Evolutionary conservation across 2,113 vertebrate genomes (phyloP).

Genomic region (Gulo gulo): DNA sequence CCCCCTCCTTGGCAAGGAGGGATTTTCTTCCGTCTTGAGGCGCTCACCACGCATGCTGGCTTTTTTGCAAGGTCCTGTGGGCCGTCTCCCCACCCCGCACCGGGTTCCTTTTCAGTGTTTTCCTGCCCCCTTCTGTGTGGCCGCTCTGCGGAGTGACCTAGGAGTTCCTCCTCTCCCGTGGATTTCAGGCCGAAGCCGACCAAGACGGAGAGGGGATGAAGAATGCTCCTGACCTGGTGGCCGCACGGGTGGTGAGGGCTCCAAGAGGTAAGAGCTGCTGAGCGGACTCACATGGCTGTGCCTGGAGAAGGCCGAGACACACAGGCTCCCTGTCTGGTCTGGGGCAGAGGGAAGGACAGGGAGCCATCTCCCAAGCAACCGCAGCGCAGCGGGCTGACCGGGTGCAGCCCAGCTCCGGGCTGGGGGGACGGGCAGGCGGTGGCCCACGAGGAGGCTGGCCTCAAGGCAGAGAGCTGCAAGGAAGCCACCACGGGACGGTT

Average conservation of each 20-base stretch:
- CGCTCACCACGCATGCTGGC: fast-evolving
- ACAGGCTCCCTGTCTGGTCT: background rate
- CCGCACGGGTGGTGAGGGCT: fast-evolving
- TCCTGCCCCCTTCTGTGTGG: background rate
- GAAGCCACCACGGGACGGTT: background rate
- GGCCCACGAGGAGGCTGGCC: background rate
- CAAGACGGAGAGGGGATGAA: fast-evolving
- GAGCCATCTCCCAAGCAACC: background rate
- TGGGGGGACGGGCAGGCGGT: background rate
- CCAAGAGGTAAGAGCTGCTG: fast-evolving
- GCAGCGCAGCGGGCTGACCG: no score
- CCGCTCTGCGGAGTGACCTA: fast-evolving
- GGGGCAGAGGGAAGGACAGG: background rate
- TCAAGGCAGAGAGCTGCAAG: fast-evolving
- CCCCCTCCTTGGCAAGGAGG: background rate
- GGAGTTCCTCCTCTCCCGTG: background rate
- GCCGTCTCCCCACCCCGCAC: background rate
- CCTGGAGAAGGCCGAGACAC: background rate
- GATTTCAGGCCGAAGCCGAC: background rate
- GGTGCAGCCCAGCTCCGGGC: background rate
- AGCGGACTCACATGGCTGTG: background rate
- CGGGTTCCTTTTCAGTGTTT: background rate
- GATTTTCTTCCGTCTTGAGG: background rate
- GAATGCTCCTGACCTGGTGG: background rate
- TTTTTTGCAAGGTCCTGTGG: background rate